phyloP scores from a whole-genome alignment of 2,797 vertebrate genomes.

The Channa striata region DNA sequence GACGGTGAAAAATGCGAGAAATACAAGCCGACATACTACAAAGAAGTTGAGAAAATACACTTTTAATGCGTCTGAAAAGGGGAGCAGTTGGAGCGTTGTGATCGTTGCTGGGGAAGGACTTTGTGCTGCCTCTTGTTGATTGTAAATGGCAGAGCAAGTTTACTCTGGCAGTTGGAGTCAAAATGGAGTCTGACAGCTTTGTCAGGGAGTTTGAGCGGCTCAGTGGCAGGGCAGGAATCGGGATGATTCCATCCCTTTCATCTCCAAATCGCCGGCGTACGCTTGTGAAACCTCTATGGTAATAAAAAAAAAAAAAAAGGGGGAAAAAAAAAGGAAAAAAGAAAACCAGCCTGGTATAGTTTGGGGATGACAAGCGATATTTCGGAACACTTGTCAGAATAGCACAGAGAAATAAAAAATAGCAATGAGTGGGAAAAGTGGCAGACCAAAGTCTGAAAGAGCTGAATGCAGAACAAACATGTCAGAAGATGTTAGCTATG shows the following conservation, averaged over 20 bases:
- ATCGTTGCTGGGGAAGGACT: constrained; percentile 74
- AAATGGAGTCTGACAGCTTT: constrained; percentile 89
- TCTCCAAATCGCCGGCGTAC: constrained; percentile 80
- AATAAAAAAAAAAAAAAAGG: constrained; percentile 60
- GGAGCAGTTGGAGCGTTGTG: constrained; percentile 66
- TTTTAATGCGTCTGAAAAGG: constrained; percentile 56
- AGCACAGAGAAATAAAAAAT: constrained; percentile 56
- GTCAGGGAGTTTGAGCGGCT: constrained; percentile 88
- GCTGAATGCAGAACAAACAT: constrained; percentile 67
- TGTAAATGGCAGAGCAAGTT: constrained; percentile 86
- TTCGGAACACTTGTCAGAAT: constrained; percentile 67
- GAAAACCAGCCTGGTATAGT: constrained; percentile 58
- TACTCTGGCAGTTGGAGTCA: constrained; percentile 78
- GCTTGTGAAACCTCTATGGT: constrained; percentile 73
- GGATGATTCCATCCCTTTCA: constrained; percentile 85
- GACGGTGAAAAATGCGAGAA: constrained; percentile 6
- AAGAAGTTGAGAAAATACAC: constrained; percentile 40
- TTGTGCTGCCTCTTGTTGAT: constrained; percentile 75
- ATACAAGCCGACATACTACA: constrained; percentile 33
- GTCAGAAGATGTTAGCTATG: constrained; percentile 60
- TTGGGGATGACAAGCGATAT: constrained; percentile 78
- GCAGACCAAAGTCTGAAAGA: constrained; percentile 63
- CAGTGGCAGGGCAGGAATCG: constrained; percentile 83
- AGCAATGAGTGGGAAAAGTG: constrained; percentile 57
- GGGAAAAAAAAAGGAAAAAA: not conserved